These are phyloP conservation scores for Cynocephalus volans DNA, from an alignment of 2,113 vertebrate species.

Conservation along the genomic window DNA sequence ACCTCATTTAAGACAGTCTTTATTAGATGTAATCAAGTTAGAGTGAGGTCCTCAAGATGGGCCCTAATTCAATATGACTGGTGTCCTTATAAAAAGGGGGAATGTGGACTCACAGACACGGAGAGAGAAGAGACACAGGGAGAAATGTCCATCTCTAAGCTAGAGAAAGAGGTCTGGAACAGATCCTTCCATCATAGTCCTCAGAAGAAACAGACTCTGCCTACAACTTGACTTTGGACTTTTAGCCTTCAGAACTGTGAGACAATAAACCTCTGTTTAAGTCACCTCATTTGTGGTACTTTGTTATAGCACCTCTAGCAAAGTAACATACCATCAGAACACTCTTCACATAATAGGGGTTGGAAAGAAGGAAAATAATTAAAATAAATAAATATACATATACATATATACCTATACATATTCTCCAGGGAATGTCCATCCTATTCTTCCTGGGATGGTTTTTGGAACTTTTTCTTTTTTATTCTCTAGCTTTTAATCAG, in stretches of 20 bases:
- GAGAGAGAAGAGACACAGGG: neutral
- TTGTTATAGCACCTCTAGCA: neutral
- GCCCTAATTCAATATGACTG: neutral
- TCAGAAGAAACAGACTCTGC: neutral
- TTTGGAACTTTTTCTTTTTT: too few relatives aligned
- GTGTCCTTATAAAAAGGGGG: neutral
- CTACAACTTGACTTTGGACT: neutral
- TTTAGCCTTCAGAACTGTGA: neutral
- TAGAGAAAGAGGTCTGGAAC: neutral
- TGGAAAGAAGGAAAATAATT: neutral
- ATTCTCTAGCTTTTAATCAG: conserved; percentile 32
- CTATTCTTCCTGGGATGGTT: too few relatives aligned
- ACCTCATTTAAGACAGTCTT: neutral
- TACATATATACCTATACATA: too few relatives aligned
- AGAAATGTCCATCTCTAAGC: neutral
- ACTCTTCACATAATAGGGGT: neutral
- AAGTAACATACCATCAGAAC: neutral
- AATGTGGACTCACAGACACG: neutral
- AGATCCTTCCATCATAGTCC: neutral
- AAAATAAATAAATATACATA: neutral
- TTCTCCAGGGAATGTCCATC: too few relatives aligned
- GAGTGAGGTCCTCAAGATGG: neutral
- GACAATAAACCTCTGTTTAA: neutral
- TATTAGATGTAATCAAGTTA: neutral
- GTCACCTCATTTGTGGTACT: neutral